Evolutionary conservation across 1,140 invertebrate genomes (phyloP).

Genomic region (Melipona quadrifasciata): DNA sequence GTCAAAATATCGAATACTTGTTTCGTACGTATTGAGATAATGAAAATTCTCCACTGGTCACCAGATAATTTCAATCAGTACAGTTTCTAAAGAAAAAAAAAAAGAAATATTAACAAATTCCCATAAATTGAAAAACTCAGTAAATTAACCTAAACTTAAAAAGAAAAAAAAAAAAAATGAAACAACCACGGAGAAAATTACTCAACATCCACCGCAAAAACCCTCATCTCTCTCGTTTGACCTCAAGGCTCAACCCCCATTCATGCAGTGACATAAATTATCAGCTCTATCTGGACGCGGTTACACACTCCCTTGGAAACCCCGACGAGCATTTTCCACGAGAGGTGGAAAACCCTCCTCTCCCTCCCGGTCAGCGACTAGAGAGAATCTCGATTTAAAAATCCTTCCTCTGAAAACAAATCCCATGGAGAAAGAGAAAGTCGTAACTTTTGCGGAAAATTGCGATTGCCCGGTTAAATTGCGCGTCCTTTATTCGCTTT

Average conservation of each 20-base stretch:
- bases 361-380: not conserved
- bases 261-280: not conserved
- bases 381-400: not conserved
- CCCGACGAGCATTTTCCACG: not conserved
- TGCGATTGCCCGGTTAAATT: conserved; percentile 29
- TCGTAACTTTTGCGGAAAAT: conserved; percentile 44
- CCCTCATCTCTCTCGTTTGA: not conserved
- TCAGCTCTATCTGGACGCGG: not conserved
- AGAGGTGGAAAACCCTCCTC: not conserved
- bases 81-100: no score
- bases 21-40: no score
- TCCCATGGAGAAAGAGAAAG: not conserved
- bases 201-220: not conserved
- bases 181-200: not conserved
- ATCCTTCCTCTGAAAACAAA: not conserved
- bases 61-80: no score
- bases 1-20: no score
- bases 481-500: conserved; percentile 29
- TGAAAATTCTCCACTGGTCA: no score
- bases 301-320: not conserved
- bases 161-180: no score
- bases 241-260: not conserved
- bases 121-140: no score
- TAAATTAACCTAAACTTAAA: no score
- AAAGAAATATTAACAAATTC: no score